Evolutionary conservation across 2,888 invertebrate species (phyloP).

Genomic region (Dasypolia templi): DNA sequence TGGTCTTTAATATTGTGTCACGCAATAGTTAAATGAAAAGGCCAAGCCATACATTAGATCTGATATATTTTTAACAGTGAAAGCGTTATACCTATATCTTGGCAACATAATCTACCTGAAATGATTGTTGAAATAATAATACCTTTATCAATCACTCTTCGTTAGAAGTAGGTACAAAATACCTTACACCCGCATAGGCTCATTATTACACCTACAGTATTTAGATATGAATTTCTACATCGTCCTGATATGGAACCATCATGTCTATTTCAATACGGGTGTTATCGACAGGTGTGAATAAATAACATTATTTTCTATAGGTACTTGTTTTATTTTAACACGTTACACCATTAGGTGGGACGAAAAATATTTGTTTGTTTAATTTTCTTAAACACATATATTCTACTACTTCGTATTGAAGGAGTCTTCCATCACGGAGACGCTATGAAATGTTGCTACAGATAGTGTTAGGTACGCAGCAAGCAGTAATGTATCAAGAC

Average conservation of each 20-base stretch:
- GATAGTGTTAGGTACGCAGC: not conserved
- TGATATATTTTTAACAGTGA: too few species aligned
- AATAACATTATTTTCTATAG: not conserved
- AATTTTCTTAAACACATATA: not conserved
- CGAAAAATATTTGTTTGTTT: not conserved
- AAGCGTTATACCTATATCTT: too few species aligned
- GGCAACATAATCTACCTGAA: too few species aligned
- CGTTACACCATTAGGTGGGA: not conserved
- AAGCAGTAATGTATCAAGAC: not conserved
- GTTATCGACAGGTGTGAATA: constrained; percentile 12
- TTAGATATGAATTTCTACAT: constrained; percentile 6
- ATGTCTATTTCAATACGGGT: constrained; percentile 4
- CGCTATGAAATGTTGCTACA: not conserved
- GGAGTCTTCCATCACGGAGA: not conserved
- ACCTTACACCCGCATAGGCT: too few species aligned
- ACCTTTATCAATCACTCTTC: not conserved
- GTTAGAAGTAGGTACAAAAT: too few species aligned
- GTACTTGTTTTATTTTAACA: constrained; percentile 2
- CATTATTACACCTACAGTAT: not conserved
- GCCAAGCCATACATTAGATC: too few species aligned
- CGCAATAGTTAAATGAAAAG: too few species aligned
- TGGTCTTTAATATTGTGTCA: too few species aligned
- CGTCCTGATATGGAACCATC: not conserved
- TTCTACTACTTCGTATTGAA: not conserved
- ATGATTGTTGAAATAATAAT: not conserved